Percentiles rank a stretch among this genome's conserved stretches.
These are phyloP conservation scores for Magallana angulata DNA, from an alignment of 1,140 invertebrate genomes.

Conservation along the genomic window DNA sequence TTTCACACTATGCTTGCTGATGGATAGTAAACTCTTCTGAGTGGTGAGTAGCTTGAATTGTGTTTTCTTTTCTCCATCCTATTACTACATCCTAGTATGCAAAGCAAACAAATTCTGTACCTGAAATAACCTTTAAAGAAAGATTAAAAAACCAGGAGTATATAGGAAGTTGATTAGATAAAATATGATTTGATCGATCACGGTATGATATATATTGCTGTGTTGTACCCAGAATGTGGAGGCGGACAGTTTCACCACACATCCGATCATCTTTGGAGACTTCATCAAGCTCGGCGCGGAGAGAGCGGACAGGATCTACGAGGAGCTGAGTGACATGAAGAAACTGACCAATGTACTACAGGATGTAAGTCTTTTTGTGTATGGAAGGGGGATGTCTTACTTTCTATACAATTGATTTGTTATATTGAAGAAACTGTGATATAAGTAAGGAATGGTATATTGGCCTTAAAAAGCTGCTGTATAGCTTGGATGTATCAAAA, in stretches of 20 bases:
- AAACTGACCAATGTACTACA: slow-evolving; percentile 76
- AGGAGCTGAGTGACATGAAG: slow-evolving; percentile 76
- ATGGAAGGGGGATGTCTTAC: too few species aligned
- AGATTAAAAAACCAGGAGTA: too few species aligned
- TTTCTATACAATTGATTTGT: too few species aligned
- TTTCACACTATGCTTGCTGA: slow-evolving; percentile 79
- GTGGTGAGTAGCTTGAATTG: slow-evolving; percentile 66
- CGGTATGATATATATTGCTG: not conserved
- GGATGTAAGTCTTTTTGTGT: slow-evolving; percentile 72
- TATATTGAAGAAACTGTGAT: too few species aligned
- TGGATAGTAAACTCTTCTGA: slow-evolving; percentile 78
- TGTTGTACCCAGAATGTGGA: slow-evolving; percentile 70
- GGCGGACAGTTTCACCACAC: slow-evolving; percentile 74
- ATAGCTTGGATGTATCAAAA: too few species aligned
- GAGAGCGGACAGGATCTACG: slow-evolving; percentile 77
- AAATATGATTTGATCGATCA: not conserved
- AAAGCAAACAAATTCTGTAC: not conserved
- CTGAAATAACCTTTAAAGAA: not conserved
- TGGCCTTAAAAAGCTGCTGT: too few species aligned
- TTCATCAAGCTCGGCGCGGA: slow-evolving; percentile 78
- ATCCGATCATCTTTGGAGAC: slow-evolving; percentile 80
- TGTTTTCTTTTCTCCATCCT: too few species aligned
- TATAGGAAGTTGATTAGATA: too few species aligned
- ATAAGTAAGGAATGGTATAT: too few species aligned
- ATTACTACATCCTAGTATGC: too few species aligned